phyloP scores from a whole-genome alignment of 2,113 vertebrate genomes.

The Apus apus region DNA sequence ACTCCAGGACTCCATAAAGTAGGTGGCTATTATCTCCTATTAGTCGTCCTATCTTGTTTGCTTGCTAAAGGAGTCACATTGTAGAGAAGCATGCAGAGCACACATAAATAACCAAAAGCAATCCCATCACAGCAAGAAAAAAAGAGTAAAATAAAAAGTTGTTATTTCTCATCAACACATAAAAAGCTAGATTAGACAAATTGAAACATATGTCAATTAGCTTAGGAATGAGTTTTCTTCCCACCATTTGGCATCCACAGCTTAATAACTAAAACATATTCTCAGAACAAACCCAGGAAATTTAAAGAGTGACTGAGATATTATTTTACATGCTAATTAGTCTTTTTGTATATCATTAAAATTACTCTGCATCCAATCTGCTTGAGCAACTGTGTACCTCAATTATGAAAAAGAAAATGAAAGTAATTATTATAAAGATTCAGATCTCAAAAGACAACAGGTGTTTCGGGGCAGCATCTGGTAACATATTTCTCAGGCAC shows the following conservation, averaged over 20 bases:
- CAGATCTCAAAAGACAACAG: not conserved
- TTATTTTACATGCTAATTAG: slow-evolving; percentile 3
- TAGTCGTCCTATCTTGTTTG: slow-evolving; percentile 4
- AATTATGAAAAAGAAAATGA: not conserved
- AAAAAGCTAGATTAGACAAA: not conserved
- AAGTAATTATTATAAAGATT: not conserved
- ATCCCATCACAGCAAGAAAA: not conserved
- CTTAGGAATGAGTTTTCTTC: slow-evolving; percentile 4
- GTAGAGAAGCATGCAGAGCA: not conserved
- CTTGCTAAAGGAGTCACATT: not conserved
- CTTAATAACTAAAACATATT: slow-evolving; percentile 17
- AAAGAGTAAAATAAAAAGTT: not conserved
- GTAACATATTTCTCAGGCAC: not conserved
- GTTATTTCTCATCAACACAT: not conserved
- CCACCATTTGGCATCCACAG: not conserved
- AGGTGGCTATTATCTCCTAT: not conserved
- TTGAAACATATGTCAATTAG: slow-evolving; percentile 38
- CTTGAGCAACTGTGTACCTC: not conserved
- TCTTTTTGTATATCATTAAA: not conserved
- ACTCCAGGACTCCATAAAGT: not conserved
- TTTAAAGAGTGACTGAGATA: not conserved
- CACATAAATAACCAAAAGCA: not conserved
- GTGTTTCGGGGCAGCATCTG: not conserved
- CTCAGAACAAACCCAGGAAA: not conserved
- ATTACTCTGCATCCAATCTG: not conserved